Evolutionary conservation across 2,888 invertebrate genomes (phyloP).

Genomic region (Labia minor): DNA sequence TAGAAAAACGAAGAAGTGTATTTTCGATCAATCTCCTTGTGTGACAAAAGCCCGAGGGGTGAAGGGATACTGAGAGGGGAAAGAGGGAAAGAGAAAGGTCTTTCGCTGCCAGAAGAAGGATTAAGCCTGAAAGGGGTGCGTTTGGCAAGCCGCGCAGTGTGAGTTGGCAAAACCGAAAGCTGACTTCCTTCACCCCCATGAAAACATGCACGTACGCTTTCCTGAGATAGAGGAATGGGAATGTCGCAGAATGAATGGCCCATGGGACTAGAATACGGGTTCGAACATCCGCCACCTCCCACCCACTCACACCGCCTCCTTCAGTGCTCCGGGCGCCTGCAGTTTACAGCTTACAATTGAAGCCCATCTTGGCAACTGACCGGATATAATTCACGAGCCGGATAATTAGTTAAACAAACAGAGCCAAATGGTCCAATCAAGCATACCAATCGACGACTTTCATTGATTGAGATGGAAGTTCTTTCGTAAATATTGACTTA

Average conservation of each 20-base stretch:
- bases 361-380: neutral
- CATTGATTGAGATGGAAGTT: neutral
- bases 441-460: neutral
- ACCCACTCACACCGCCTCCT: neutral
- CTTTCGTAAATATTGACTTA: neutral
- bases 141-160: neutral
- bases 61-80: no score
- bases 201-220: no score
- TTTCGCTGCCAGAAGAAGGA: neutral
- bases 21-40: no score
- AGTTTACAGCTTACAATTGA: neutral
- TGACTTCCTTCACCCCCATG: neutral
- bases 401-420: neutral
- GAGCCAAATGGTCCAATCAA: neutral
- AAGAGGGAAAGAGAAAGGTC: no score
- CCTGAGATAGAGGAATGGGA: neutral
- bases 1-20: no score
- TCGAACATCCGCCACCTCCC: neutral
- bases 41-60: neutral
- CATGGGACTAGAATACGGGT: neutral
- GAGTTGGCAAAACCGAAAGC: neutral
- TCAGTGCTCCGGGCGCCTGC: neutral
- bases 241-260: neutral
- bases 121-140: neutral
- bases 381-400: neutral